Evolutionary conservation across 2,797 vertebrate species (phyloP), one percentile per base, ranked within the genome.

Genomic region (Craterocephalus amniculus): DNA sequence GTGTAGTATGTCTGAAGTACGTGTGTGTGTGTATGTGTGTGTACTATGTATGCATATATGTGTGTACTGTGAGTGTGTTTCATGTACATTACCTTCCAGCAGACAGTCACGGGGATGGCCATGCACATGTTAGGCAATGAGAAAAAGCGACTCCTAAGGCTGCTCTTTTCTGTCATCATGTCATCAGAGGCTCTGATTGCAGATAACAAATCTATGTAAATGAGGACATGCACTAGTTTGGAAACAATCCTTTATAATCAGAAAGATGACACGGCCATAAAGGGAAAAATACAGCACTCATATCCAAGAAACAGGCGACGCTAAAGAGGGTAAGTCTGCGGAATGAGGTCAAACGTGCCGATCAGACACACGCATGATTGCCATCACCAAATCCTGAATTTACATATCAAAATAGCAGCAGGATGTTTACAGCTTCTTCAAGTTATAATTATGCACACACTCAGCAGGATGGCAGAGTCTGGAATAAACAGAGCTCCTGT

Each of bases 391-490:
- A 69, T 69, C 26, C 55, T 52, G 51, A 27, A 27, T 67, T 36
- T 31, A 70, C 52, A 66, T 36, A 3, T 45, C 22, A 16, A 57
- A 40, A 67, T 45, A 67, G 69, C 43, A 66, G 45, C 13, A 76
- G 18, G 38, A 18, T 0, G 20, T 83, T 78, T 79, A 60, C 36
- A 18, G 48, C 65, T 49, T 32, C 36, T 52, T 20, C 3, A 31
- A 67, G 56, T 8, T 26, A 72, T 59, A 55, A 80, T 83, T 65
- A 72, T 57, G 31, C 60, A 38, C 11, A 57, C 77, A 13, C 32
- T 65, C 8, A 59, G 52, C 67, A 73, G 63, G 58, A 60, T 18
- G 67, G 32, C 49, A 67, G 29, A 26, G 54, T 52, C 27, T 58
- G 29, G 13, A 4, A 20, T 71, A 43, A 10, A 63, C 62, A 45